Evolutionary conservation across 2,888 invertebrate genomes (phyloP).

Genomic region (Melieria picta): DNA sequence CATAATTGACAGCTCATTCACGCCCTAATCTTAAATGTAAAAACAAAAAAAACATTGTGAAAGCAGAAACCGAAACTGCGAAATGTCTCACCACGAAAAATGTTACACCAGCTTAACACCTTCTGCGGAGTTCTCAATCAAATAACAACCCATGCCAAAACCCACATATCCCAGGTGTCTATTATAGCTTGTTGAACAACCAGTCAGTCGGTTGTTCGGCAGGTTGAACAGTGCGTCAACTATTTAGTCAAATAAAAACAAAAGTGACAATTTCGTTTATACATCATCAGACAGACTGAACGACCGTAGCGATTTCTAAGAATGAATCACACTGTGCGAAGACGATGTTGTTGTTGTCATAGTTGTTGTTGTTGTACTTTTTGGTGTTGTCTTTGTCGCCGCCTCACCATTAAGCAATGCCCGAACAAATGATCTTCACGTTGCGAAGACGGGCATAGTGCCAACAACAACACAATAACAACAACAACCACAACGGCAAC

Average conservation of each 20-base stretch:
- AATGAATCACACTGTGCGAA: conserved; percentile 44
- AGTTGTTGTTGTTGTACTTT: too few relatives aligned
- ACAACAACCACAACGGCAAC: too few relatives aligned
- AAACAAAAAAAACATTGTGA: not conserved
- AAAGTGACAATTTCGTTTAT: conserved; percentile 20
- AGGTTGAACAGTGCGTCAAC: not conserved
- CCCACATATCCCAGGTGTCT: too few relatives aligned
- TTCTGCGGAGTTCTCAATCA: conserved; percentile 6
- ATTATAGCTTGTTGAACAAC: too few relatives aligned
- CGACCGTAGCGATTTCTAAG: conserved; percentile 30
- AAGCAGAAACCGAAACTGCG: conserved; percentile 6
- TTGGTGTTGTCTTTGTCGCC: too few relatives aligned
- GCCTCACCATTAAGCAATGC: not conserved
- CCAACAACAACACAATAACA: too few relatives aligned
- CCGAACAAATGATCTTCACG: too few relatives aligned
- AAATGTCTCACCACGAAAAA: conserved; percentile 24
- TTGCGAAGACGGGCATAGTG: too few relatives aligned
- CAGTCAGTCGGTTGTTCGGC: too few relatives aligned
- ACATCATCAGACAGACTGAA: too few relatives aligned
- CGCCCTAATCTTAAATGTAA: not conserved
- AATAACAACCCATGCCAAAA: not conserved
- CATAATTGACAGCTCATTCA: too few relatives aligned
- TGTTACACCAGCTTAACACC: conserved; percentile 19
- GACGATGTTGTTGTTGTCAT: conserved; percentile 20
- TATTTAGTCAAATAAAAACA: conserved; percentile 21